Evolutionary conservation across 2,888 invertebrate species (phyloP), one percentile per base, ranked within the genome.

Genomic region (Oligia fasciuncula): DNA sequence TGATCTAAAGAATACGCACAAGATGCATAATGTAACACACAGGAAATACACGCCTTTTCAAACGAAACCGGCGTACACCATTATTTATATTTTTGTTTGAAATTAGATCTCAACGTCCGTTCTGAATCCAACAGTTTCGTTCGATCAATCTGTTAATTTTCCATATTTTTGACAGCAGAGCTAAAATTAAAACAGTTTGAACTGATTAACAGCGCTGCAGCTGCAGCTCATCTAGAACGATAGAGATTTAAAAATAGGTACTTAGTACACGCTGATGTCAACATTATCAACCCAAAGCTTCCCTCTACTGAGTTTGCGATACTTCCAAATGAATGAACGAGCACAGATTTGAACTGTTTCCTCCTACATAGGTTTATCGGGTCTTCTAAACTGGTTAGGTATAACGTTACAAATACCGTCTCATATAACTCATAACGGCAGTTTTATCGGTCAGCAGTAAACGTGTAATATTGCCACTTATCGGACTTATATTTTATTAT

Each of bases 371-470:
- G 62, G 13, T 75, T 75, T 65, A 69, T 79, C 43, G n/a, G 8
- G 5, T 51, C 29, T 51, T 13, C 49, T 76, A 17, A 71, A 62
- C 62, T 63, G 43, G 66, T 57, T 54, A 29, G 29, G 29, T 29
- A 43, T 40, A 46, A 49, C 17, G 40, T 40, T 54, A 35, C 54
- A 57, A 75, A 78, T 70, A 29, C 62, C 13, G 19, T 49, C 13
- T 66, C 63, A 60, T 49, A 13, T 4, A 49, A 49, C 49, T 4
- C 46, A 60, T 79, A 71, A 68, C 49, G 17, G 19, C n/a, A 40
- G 43, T 69, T 80, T 72, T 76, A 84, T 84, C 76, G 72, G 65
- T 49, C 51, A 66, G 35, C 46, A 40, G 69, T 83, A 73, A 81
- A 83, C 51, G 40, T 73, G 35, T 54, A 46, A 83, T 66, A 78